Percentiles rank a stretch among this genome's conserved stretches.
phyloP scores from a whole-genome alignment of 1,140 invertebrate genomes.

The Orchesella cincta region DNA sequence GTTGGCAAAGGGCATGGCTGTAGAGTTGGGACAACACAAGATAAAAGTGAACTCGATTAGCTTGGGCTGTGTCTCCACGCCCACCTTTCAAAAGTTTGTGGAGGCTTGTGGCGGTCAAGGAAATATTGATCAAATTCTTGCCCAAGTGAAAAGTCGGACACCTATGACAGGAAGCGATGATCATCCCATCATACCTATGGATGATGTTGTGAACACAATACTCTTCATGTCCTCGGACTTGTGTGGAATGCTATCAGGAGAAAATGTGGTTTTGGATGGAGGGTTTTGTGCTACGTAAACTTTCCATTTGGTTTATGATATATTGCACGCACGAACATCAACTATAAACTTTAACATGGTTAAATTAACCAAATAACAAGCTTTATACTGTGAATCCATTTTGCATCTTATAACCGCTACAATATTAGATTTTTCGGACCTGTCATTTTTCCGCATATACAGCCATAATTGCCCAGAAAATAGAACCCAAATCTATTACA shows the following conservation, averaged over 20 bases:
- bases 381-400: not conserved
- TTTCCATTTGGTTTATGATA: too few relatives aligned
- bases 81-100: conserved; percentile 30
- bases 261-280: conserved; percentile 39
- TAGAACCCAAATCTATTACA: too few relatives aligned
- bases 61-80: not conserved
- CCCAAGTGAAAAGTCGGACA: conserved; percentile 17
- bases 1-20: conserved; percentile 70
- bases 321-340: too few relatives aligned
- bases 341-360: not conserved
- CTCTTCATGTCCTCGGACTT: conserved; percentile 34
- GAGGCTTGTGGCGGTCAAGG: conserved; percentile 15
- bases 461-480: too few relatives aligned
- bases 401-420: not conserved
- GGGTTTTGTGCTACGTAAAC: conserved; percentile 44
- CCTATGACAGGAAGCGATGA: conserved; percentile 24
- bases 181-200: conserved; percentile 37
- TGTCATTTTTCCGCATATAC: too few relatives aligned
- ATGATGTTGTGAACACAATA: conserved; percentile 35
- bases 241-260: conserved; percentile 35
- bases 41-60: conserved; percentile 4
- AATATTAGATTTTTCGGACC: too few relatives aligned
- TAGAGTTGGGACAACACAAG: conserved; percentile 78
- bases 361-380: not conserved
- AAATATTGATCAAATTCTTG: conserved; percentile 30